Conservation (phyloP, 2,797 vertebrate genomes). For the Sebastes taczanowskii region DNA sequence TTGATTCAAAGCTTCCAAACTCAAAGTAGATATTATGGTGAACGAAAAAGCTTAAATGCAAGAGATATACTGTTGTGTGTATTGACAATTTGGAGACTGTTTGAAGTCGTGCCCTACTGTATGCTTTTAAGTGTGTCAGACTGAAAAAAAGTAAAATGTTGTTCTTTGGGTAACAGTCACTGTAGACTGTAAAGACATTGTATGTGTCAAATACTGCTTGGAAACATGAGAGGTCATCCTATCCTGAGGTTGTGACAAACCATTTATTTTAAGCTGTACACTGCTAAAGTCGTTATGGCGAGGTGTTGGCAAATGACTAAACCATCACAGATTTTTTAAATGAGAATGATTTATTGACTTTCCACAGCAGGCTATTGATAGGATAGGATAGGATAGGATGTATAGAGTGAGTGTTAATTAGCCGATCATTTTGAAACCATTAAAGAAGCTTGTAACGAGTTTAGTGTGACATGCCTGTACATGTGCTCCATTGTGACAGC, state of each 20-base stretch:
- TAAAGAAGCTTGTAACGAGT: conserved; percentile 25
- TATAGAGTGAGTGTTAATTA: conserved; percentile 66
- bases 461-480: conserved; percentile 21
- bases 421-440: conserved; percentile 32
- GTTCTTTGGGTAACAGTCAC: not conserved
- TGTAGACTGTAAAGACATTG: not conserved
- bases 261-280: conserved; percentile 48
- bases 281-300: conserved; percentile 43
- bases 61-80: not conserved
- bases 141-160: not conserved
- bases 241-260: conserved; percentile 11
- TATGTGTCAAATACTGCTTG: conserved; percentile 11
- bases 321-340: conserved; percentile 49
- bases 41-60: not conserved
- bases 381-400: conserved; percentile 42
- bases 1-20: not conserved
- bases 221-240: conserved; percentile 27
- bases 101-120: not conserved
- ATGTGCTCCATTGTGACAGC: conserved; percentile 9
- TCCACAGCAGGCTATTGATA: conserved; percentile 28
- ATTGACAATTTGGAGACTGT: not conserved
- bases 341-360: conserved; percentile 50
- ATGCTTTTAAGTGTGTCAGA: not conserved
- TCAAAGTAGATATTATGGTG: not conserved
- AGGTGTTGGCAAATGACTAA: conserved; percentile 43